phyloP scores from a whole-genome alignment of 2,113 vertebrate genomes.

The Pterophyllum scalare region DNA sequence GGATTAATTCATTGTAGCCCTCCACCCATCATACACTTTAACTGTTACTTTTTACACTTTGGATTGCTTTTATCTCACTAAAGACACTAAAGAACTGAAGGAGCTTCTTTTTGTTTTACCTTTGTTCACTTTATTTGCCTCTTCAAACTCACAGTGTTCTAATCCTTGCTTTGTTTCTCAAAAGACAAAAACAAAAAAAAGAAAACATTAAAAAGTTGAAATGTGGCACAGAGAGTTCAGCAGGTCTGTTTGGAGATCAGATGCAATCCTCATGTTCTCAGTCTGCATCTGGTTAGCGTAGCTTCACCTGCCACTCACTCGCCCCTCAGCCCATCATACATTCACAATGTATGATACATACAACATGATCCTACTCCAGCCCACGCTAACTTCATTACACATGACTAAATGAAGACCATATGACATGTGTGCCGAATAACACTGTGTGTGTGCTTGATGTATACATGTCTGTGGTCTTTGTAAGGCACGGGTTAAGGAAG shows the following conservation, averaged over 20 bases:
- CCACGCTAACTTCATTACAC: constrained; percentile 65
- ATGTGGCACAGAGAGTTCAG: constrained; percentile 38
- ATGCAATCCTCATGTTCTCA: constrained; percentile 40
- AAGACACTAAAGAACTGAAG: background rate
- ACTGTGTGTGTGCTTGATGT: background rate
- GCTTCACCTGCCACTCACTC: constrained; percentile 36
- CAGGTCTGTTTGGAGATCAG: constrained; percentile 44
- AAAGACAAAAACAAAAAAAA: background rate
- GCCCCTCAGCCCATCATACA: background rate
- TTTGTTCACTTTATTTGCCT: background rate
- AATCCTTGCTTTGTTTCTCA: background rate
- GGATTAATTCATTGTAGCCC: background rate
- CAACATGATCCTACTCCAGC: constrained; percentile 21
- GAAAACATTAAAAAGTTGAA: background rate
- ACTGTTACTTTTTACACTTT: background rate
- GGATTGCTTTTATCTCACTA: background rate
- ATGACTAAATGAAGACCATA: constrained; percentile 64
- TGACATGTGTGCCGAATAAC: constrained; percentile 44
- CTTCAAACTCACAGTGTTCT: background rate
- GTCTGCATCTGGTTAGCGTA: constrained; percentile 24
- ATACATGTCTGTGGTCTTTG: constrained; percentile 9
- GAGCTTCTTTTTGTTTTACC: background rate
- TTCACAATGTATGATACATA: background rate
- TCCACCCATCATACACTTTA: background rate
- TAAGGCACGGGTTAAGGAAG: constrained; percentile 46